phyloP scores from a whole-genome alignment of 2,888 invertebrate genomes.

The Rhodophaea formosa region DNA sequence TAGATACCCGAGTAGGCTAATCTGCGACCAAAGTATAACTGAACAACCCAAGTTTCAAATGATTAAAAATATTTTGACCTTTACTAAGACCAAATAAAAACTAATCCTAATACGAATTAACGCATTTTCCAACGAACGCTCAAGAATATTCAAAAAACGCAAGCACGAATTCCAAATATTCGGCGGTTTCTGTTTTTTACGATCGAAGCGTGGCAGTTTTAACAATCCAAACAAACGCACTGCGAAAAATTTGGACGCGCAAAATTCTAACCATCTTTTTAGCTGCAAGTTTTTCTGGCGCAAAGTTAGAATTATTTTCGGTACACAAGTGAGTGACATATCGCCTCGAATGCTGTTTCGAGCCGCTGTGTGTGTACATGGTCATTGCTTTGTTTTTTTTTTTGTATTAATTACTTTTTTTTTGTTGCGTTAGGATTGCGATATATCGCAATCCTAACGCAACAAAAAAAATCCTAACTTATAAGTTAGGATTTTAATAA shows the following conservation, averaged over 20 bases:
- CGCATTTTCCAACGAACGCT: not conserved
- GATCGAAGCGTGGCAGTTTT: constrained; percentile 28
- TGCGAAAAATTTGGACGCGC: constrained; percentile 20
- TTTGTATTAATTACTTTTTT: not conserved
- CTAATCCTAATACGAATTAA: not conserved
- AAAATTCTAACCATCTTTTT: constrained; percentile 4
- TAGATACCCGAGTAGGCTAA: too few species aligned
- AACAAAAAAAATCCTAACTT: too few species aligned
- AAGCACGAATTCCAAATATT: constrained; percentile 7
- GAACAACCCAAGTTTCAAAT: not conserved
- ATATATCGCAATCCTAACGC: too few species aligned
- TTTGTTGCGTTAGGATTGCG: too few species aligned
- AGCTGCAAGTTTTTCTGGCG: not conserved
- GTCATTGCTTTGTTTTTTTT: not conserved
- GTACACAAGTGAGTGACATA: constrained; percentile 5
- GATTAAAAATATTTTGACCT: not conserved
- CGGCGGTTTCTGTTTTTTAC: constrained; percentile 25
- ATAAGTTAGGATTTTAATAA: too few species aligned
- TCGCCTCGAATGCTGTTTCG: not conserved
- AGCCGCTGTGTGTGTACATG: not conserved
- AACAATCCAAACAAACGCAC: constrained; percentile 27
- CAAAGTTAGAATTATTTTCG: constrained; percentile 1
- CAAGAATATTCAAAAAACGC: not conserved
- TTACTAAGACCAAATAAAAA: not conserved
- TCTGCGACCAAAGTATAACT: not conserved